Conservation (phyloP, 2,888 invertebrate species). For the Agrypnus murinus region DNA sequence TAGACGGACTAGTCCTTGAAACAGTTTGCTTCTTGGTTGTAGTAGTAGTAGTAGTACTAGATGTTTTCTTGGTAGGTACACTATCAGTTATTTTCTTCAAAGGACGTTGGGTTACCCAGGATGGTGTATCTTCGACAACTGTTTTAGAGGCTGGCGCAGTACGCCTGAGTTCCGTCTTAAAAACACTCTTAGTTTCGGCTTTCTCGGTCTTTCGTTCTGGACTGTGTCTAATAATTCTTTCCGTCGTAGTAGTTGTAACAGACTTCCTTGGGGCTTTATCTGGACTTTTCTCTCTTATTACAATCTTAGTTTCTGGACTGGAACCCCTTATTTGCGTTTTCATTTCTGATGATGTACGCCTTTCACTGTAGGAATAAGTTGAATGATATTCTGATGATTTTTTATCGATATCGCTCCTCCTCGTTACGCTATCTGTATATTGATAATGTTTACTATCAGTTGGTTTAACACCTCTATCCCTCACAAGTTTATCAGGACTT, state of each 20-base stretch:
- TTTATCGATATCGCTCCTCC: conserved; percentile 50
- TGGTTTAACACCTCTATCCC: conserved; percentile 35
- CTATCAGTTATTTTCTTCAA: conserved; percentile 73
- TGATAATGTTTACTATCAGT: conserved; percentile 52
- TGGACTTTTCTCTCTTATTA: conserved; percentile 46
- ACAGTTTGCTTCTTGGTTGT: conserved; percentile 60
- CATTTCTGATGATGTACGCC: conserved; percentile 56
- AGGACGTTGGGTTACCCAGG: conserved; percentile 78
- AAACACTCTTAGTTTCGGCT: conserved; percentile 54
- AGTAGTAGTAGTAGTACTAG: conserved; percentile 51
- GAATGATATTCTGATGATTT: conserved; percentile 26
- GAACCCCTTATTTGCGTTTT: conserved; percentile 45
- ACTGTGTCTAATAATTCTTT: conserved; percentile 42
- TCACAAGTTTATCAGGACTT: conserved; percentile 57
- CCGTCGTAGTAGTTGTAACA: background rate
- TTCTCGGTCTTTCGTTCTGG: conserved; percentile 67
- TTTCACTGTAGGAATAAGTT: conserved; percentile 58
- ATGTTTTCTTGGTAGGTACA: conserved; percentile 51
- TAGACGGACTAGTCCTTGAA: conserved; percentile 67
- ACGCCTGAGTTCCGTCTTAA: conserved; percentile 62
- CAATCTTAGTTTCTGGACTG: conserved; percentile 55
- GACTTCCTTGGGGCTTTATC: conserved; percentile 25
- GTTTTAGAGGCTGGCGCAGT: conserved; percentile 68
- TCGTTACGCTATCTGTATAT: conserved; percentile 55
- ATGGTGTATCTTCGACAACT: conserved; percentile 74